Conservation (phyloP, 2,888 invertebrate genomes). For the Hirtodrosophila duncani region DNA sequence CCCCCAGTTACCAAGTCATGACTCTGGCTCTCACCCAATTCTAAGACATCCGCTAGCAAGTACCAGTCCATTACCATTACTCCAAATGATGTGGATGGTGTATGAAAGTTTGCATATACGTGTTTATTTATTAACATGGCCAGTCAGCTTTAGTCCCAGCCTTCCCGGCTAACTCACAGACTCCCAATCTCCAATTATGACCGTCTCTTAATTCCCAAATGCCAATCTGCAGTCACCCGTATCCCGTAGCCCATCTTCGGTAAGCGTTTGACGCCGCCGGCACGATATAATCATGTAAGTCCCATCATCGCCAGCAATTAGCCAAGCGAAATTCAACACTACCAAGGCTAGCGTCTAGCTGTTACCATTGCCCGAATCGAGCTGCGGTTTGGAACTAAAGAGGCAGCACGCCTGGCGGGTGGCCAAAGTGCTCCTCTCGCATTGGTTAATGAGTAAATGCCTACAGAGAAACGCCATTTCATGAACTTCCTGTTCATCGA, state of each 20-base stretch:
- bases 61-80: slow-evolving; percentile 52
- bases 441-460: slow-evolving; percentile 50
- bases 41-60: slow-evolving; percentile 40
- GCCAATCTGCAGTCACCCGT: not conserved
- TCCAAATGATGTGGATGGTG: slow-evolving; percentile 46
- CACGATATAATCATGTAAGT: slow-evolving; percentile 51
- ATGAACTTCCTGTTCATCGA: slow-evolving; percentile 6
- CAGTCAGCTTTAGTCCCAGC: slow-evolving; percentile 19
- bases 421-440: too few species aligned
- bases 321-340: slow-evolving; percentile 67
- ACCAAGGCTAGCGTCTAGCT: too few species aligned
- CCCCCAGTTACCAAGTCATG: not conserved
- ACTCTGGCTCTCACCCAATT: slow-evolving; percentile 36
- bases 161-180: not conserved
- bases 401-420: not conserved
- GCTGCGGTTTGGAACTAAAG: slow-evolving; percentile 34
- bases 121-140: too few species aligned
- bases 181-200: too few species aligned
- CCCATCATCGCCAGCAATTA: slow-evolving; percentile 56
- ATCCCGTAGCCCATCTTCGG: slow-evolving; percentile 20
- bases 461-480: slow-evolving; percentile 41
- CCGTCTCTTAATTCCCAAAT: too few species aligned
- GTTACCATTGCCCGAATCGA: slow-evolving; percentile 60
- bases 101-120: slow-evolving; percentile 57
- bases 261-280: slow-evolving; percentile 47